A percentile compares a stretch with the other conserved stretches of the same genome.
Evolutionary conservation across 2,888 invertebrate genomes (phyloP).

Genomic region (Alcis repandata): DNA sequence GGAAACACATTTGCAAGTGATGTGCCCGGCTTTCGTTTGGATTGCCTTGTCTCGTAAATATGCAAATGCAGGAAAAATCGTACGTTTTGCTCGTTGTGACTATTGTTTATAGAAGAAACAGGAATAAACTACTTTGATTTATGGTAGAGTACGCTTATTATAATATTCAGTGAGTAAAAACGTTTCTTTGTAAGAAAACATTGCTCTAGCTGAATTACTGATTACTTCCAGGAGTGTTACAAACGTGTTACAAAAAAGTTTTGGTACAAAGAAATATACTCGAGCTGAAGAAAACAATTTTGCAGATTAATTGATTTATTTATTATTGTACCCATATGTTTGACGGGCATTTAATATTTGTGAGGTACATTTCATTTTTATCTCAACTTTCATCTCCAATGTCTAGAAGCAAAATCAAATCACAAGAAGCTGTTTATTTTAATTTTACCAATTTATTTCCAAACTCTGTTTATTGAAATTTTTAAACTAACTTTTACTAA

Average conservation of each 20-base stretch:
- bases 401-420: neutral
- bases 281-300: too few relatives aligned
- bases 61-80: constrained; percentile 4
- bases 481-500: neutral
- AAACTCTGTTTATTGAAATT: neutral
- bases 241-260: too few relatives aligned
- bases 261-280: too few relatives aligned
- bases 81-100: neutral
- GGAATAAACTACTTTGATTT: neutral
- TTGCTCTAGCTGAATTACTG: too few relatives aligned
- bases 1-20: constrained; percentile 16
- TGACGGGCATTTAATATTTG: too few relatives aligned
- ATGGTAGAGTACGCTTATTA: neutral
- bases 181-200: too few relatives aligned
- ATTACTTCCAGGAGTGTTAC: too few relatives aligned
- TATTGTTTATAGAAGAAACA: neutral
- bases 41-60: constrained; percentile 13
- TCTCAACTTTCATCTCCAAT: neutral
- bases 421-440: neutral
- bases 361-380: too few relatives aligned
- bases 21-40: neutral
- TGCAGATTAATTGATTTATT: too few relatives aligned
- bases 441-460: neutral
- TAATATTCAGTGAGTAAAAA: neutral
- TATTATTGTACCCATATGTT: too few relatives aligned